phyloP scores from a whole-genome alignment of 2,888 invertebrate species.

The Acrobasis repandana region DNA sequence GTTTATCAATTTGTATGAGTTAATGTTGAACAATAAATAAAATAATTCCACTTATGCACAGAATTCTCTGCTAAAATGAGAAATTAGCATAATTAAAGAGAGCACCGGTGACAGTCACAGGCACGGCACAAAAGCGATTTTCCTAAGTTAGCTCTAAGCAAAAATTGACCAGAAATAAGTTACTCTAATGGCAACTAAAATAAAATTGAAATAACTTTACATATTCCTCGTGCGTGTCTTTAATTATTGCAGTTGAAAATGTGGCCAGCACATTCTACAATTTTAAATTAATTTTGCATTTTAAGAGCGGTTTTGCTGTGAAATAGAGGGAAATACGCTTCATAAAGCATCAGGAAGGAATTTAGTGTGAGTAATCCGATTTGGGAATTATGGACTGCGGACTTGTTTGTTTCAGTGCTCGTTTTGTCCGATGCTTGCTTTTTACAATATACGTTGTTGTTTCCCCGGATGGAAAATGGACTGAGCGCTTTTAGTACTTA shows the following conservation, averaged over 20 bases:
- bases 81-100: too few species aligned
- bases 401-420: constrained; percentile 12
- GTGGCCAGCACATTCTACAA: constrained; percentile 47
- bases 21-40: too few species aligned
- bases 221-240: constrained; percentile 46
- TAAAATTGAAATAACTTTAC: constrained; percentile 52
- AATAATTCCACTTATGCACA: too few species aligned
- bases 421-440: background rate
- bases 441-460: too few species aligned
- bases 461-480: too few species aligned
- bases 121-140: too few species aligned
- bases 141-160: too few species aligned
- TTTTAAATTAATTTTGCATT: constrained; percentile 61
- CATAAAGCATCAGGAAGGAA: constrained; percentile 35
- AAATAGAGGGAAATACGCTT: constrained; percentile 33
- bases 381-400: constrained; percentile 15
- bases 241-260: constrained; percentile 55
- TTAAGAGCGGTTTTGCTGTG: constrained; percentile 39
- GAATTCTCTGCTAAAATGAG: too few species aligned
- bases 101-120: too few species aligned
- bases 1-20: too few species aligned
- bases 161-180: constrained; percentile 49
- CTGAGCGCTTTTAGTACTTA: too few species aligned
- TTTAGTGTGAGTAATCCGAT: constrained; percentile 21
- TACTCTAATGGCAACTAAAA: constrained; percentile 50